Conservation (phyloP, 2,113 vertebrate genomes). For the Halichoerus grypus region DNA sequence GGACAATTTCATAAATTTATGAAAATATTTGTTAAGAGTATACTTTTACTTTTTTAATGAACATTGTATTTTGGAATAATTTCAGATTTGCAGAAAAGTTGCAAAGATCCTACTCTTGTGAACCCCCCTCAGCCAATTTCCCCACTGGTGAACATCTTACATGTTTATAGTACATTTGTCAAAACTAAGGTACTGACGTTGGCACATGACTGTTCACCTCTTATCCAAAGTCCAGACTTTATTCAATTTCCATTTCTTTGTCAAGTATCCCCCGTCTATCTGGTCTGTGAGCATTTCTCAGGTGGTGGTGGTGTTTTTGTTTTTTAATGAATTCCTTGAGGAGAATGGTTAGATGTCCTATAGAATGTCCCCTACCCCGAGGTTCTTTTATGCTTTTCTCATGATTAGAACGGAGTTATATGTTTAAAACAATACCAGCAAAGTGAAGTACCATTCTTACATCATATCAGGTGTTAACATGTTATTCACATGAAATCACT, state of each 20-base stretch:
- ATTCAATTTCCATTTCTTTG: background rate
- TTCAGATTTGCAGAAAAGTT: background rate
- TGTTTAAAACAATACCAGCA: background rate
- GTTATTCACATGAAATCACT: background rate
- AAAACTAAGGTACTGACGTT: background rate
- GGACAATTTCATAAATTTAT: background rate
- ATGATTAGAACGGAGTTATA: background rate
- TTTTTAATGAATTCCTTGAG: background rate
- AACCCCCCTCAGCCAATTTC: background rate
- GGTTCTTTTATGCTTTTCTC: background rate
- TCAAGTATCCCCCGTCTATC: background rate
- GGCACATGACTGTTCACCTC: background rate
- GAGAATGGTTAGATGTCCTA: background rate
- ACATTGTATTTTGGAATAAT: slow-evolving; percentile 7
- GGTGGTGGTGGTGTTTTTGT: background rate
- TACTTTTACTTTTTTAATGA: background rate
- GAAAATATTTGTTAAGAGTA: background rate
- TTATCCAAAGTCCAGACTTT: background rate
- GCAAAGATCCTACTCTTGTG: background rate
- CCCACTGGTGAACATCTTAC: background rate
- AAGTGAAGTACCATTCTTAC: background rate
- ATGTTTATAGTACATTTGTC: background rate
- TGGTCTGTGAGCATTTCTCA: background rate
- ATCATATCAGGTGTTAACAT: background rate
- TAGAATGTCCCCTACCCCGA: background rate